A percentile compares a stretch with the other conserved stretches of the same genome.
phyloP scores from a whole-genome alignment of 2,888 invertebrate species.

The Pollenia angustigena region DNA sequence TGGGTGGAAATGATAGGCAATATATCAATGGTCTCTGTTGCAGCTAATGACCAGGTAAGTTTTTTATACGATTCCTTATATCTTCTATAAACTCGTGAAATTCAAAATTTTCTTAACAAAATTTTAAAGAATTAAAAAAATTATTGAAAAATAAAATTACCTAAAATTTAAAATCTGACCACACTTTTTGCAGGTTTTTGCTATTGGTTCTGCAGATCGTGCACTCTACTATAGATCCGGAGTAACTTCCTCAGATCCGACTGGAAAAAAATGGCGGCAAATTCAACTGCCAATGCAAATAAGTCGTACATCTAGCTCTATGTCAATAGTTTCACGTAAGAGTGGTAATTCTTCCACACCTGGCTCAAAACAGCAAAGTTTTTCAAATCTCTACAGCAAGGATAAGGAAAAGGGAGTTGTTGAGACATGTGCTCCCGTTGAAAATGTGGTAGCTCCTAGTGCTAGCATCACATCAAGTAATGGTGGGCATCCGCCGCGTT shows the following conservation, averaged over 20 bases:
- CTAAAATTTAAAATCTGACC: too few species aligned
- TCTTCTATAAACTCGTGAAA: too few species aligned
- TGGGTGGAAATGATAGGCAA: slow-evolving; percentile 96
- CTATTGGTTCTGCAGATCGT: slow-evolving; percentile 92
- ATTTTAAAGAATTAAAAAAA: background rate
- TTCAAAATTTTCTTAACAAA: too few species aligned
- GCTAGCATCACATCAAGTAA: slow-evolving; percentile 82
- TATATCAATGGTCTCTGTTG: slow-evolving; percentile 93
- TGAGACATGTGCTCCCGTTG: slow-evolving; percentile 83
- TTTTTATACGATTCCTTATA: background rate
- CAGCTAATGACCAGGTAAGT: slow-evolving; percentile 92
- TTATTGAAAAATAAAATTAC: background rate
- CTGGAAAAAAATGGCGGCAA: slow-evolving; percentile 94
- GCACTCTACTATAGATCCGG: slow-evolving; percentile 92
- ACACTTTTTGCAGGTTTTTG: slow-evolving; percentile 85
- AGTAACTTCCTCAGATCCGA: slow-evolving; percentile 89
- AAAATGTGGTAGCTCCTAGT: slow-evolving; percentile 84
- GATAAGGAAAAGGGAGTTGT: slow-evolving; percentile 83
- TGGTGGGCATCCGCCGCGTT: slow-evolving; percentile 74
- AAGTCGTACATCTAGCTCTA: slow-evolving; percentile 92
- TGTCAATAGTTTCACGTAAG: slow-evolving; percentile 87
- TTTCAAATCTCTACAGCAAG: slow-evolving; percentile 85
- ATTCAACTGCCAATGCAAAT: slow-evolving; percentile 92
- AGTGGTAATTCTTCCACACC: slow-evolving; percentile 85
- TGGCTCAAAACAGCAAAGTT: slow-evolving; percentile 89